These are phyloP conservation scores for Hydraecia micacea DNA, from an alignment of 2,888 invertebrate genomes.

Conservation along the genomic window DNA sequence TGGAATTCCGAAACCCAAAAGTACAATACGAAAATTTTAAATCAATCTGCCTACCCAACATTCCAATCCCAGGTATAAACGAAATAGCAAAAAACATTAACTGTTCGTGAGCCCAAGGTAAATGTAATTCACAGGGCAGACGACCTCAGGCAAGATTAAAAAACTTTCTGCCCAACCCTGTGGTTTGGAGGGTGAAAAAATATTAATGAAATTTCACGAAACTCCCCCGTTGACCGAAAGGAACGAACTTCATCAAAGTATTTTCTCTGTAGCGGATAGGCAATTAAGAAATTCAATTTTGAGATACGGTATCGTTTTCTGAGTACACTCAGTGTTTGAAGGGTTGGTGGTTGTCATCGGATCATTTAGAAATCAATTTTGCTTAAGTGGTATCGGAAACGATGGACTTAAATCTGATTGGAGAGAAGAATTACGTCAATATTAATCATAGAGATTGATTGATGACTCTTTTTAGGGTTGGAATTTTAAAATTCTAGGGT, in stretches of 20 bases:
- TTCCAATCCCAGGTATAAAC: slow-evolving; percentile 56
- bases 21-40: slow-evolving; percentile 39
- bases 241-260: slow-evolving; percentile 82
- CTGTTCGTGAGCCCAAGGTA: slow-evolving; percentile 72
- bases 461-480: slow-evolving; percentile 3
- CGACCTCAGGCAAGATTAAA: slow-evolving; percentile 83
- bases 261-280: slow-evolving; percentile 81
- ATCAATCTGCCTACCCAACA: slow-evolving; percentile 47
- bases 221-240: slow-evolving; percentile 81
- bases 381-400: slow-evolving; percentile 50
- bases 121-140: slow-evolving; percentile 79
- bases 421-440: slow-evolving; percentile 41
- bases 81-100: slow-evolving; percentile 74
- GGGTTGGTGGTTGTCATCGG: slow-evolving; percentile 54
- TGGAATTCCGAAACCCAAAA: slow-evolving; percentile 15
- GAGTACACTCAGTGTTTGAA: slow-evolving; percentile 51
- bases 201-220: slow-evolving; percentile 85
- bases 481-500: not conserved
- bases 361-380: slow-evolving; percentile 55
- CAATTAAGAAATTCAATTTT: slow-evolving; percentile 86
- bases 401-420: slow-evolving; percentile 36
- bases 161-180: slow-evolving; percentile 80
- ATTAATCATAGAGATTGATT: slow-evolving; percentile 26
- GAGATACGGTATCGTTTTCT: slow-evolving; percentile 57
- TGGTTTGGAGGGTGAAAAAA: slow-evolving; percentile 76